phyloP scores from a whole-genome alignment of 1,140 invertebrate species.

The Drosophila arawakana region DNA sequence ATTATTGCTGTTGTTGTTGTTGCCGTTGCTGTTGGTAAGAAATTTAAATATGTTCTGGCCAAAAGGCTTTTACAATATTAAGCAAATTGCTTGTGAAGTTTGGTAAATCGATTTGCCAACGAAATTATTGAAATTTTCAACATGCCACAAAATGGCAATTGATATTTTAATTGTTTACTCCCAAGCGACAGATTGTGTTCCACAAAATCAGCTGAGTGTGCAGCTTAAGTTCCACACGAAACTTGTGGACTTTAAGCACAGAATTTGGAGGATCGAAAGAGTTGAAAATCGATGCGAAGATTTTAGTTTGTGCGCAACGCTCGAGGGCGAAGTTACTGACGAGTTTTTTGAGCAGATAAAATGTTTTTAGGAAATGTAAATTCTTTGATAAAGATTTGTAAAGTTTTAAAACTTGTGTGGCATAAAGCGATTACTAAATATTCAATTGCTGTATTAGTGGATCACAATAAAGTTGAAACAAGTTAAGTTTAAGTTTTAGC shows the following conservation, averaged over 20 bases:
- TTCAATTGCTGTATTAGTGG: background rate
- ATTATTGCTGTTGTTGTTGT: slow-evolving; percentile 18
- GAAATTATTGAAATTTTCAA: slow-evolving; percentile 10
- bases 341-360: background rate
- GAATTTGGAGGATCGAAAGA: slow-evolving; percentile 6
- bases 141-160: slow-evolving; percentile 6
- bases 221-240: slow-evolving; percentile 26
- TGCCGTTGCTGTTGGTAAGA: slow-evolving; percentile 30
- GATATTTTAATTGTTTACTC: slow-evolving; percentile 17
- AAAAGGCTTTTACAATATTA: slow-evolving; percentile 28
- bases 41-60: slow-evolving; percentile 64
- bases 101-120: slow-evolving; percentile 34
- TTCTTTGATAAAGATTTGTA: background rate
- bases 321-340: slow-evolving; percentile 2
- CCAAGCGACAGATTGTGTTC: background rate
- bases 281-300: background rate
- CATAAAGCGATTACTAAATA: background rate
- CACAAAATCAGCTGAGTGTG: background rate
- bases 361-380: background rate
- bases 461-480: background rate
- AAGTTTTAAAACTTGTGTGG: background rate
- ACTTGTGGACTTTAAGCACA: slow-evolving; percentile 6
- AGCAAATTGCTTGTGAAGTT: slow-evolving; percentile 55
- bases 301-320: slow-evolving; percentile 17
- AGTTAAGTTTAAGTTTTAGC: background rate